Conservation (phyloP, 2,888 invertebrate species). For the Nemotelus nigrinus region DNA sequence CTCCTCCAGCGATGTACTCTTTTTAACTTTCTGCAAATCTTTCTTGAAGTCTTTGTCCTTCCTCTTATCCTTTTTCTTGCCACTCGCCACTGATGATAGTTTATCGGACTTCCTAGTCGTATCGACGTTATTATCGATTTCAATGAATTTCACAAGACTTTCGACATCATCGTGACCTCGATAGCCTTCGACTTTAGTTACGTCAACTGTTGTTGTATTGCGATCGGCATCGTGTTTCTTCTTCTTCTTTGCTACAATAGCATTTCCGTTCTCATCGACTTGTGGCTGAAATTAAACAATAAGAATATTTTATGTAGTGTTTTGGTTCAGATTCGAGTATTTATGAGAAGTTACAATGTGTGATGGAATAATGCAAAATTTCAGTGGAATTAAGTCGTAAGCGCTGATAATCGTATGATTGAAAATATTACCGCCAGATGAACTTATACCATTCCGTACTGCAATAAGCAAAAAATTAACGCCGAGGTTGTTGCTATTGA, state of each 20-base stretch:
- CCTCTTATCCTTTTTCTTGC: conserved; percentile 64
- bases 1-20: conserved; percentile 84
- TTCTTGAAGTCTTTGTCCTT: conserved; percentile 63
- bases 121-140: conserved; percentile 67
- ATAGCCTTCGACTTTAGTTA: conserved; percentile 78
- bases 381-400: no score
- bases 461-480: no score
- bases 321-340: conserved; percentile 50
- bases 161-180: conserved; percentile 81
- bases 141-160: conserved; percentile 80
- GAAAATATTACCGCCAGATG: no score
- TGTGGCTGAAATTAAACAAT: conserved; percentile 59
- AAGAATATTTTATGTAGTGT: neutral
- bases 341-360: no score
- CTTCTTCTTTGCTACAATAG: conserved; percentile 68
- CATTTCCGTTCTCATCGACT: conserved; percentile 84
- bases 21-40: conserved; percentile 63
- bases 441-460: no score
- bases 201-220: conserved; percentile 65
- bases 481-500: no score
- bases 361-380: no score
- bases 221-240: conserved; percentile 69
- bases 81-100: conserved; percentile 60
- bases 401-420: no score
- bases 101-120: conserved; percentile 60